Evolutionary conservation across 2,888 invertebrate genomes (phyloP).

Genomic region (Archips xylosteana): DNA sequence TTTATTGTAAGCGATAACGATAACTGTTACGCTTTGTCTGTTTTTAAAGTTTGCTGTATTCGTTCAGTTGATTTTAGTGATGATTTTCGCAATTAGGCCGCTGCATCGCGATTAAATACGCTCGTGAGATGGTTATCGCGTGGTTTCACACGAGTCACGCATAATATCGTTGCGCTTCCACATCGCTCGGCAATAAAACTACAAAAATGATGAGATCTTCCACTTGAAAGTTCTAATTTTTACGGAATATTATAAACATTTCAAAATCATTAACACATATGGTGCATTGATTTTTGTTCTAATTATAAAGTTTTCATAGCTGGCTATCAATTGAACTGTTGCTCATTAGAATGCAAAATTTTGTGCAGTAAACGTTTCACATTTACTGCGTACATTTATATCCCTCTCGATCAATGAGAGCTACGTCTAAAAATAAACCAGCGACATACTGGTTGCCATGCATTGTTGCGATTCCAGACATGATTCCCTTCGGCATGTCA

Average conservation of each 20-base stretch:
- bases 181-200: slow-evolving; percentile 10
- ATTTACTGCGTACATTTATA: slow-evolving; percentile 19
- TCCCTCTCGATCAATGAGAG: slow-evolving; percentile 38
- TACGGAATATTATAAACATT: neutral
- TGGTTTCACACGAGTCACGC: slow-evolving; percentile 51
- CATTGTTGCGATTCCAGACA: slow-evolving; percentile 34
- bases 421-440: slow-evolving; percentile 29
- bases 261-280: neutral
- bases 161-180: slow-evolving; percentile 31
- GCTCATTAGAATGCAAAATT: neutral
- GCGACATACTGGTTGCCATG: slow-evolving; percentile 35
- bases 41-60: slow-evolving; percentile 24
- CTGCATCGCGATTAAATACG: slow-evolving; percentile 26
- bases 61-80: slow-evolving; percentile 24
- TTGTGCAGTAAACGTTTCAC: neutral
- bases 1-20: slow-evolving; percentile 22
- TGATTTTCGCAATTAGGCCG: slow-evolving; percentile 36
- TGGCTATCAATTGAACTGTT: neutral
- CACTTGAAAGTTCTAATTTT: neutral
- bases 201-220: slow-evolving; percentile 16
- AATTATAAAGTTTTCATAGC: neutral
- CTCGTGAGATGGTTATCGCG: slow-evolving; percentile 47
- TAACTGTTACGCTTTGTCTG: slow-evolving; percentile 29
- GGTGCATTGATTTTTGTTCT: neutral
- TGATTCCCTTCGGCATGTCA: slow-evolving; percentile 26